A percentile compares a stretch with the other conserved stretches of the same genome.
phyloP scores from a whole-genome alignment of 2,113 vertebrate species.

The Stictonetta naevosa region DNA sequence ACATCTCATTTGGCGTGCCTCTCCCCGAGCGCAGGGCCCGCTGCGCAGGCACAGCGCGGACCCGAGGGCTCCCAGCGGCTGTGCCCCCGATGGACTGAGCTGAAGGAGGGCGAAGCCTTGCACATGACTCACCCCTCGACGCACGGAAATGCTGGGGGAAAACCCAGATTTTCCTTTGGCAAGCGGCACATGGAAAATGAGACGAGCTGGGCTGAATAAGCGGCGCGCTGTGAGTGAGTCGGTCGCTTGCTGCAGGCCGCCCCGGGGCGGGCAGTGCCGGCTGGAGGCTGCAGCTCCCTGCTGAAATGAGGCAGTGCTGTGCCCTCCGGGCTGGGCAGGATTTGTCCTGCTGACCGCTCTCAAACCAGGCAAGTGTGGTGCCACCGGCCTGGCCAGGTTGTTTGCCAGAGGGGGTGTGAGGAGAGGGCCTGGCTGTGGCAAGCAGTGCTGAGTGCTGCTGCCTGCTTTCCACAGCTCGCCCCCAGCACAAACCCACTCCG shows the following conservation, averaged over 20 bases:
- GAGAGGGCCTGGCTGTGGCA: background rate
- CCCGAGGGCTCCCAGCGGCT: background rate
- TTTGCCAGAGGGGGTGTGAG: background rate
- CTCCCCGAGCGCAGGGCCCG: background rate
- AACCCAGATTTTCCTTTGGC: background rate
- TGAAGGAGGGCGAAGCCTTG: background rate
- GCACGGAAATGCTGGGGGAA: background rate
- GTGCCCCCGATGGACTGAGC: background rate
- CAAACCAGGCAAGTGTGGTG: background rate
- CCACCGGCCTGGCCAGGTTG: background rate
- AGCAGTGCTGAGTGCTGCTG: background rate
- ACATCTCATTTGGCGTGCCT: background rate
- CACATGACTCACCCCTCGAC: background rate
- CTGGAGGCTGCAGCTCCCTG: background rate
- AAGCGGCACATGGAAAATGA: background rate
- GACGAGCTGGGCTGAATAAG: background rate
- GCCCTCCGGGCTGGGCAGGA: background rate
- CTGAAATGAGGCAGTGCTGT: background rate
- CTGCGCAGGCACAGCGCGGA: rapidly evolving
- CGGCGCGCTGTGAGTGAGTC: background rate
- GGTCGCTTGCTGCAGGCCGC: background rate
- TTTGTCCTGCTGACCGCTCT: background rate
- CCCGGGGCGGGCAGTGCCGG: background rate
- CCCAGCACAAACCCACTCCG: rapidly evolving
- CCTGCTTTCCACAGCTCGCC: background rate